Evolutionary conservation across 2,797 vertebrate genomes (phyloP).

Genomic region (Bradypodion pumilum): DNA sequence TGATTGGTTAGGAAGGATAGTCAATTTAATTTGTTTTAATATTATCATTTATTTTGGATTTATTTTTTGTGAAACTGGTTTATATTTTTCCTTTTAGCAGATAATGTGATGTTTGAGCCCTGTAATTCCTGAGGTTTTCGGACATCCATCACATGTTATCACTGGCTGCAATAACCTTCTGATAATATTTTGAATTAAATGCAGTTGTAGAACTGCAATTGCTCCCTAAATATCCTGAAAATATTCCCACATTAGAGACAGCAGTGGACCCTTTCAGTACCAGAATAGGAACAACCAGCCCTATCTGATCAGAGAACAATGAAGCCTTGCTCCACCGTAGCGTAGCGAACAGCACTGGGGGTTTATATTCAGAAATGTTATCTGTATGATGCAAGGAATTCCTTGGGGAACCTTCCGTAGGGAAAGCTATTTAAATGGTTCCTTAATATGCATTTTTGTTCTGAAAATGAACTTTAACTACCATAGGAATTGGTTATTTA

Average conservation of each 20-base stretch:
- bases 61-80: too few species aligned
- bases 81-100: too few species aligned
- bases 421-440: neutral
- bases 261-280: neutral
- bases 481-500: neutral
- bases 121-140: neutral
- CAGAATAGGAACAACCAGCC: neutral
- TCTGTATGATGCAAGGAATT: rapidly evolving
- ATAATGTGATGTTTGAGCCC: neutral
- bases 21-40: too few species aligned
- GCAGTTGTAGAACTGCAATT: neutral
- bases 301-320: neutral
- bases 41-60: too few species aligned
- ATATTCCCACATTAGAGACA: neutral
- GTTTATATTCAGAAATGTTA: neutral
- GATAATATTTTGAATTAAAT: neutral
- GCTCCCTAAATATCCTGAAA: neutral
- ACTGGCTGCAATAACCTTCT: neutral
- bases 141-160: neutral
- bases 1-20: too few species aligned
- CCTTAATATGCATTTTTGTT: neutral
- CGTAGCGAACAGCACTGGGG: neutral
- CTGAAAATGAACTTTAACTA: neutral
- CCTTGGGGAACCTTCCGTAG: neutral
- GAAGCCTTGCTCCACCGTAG: neutral